Base-by-base conservation (phyloP, 2,888 invertebrate species). In the Hypena proboscidalis region DNA sequence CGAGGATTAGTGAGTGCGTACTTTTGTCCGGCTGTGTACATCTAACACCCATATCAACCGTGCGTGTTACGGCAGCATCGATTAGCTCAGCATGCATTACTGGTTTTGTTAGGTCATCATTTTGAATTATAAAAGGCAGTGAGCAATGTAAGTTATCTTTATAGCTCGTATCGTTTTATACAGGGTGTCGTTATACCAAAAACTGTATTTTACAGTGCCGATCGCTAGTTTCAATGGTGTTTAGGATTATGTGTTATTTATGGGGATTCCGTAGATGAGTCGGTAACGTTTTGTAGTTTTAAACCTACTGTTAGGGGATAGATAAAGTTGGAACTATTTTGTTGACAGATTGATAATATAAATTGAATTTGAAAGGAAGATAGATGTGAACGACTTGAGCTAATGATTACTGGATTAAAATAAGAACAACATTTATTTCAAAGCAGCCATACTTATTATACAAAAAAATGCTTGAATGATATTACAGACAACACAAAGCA, bases 211-310 rank as follows among this genome's bases (percentile, higher is more conserved):
- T 77, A 82, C 71, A 75, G 62, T 74, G 76, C 64, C 72, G 79
- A 81, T 80, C 58, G 74, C 67, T 67, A 61, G 63, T 58, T 73
- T 77, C 71, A 77, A 77, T 79, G 65, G 75, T 72, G 67, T 70
- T 66, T 62, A 70, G 85, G 82, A 85, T 86, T 84, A 83, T 76
- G 65, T 49, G 77, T 79, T 79, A 84, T 85, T 84, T 84, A 85
- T 79, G 75, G 59, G 80, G 74, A 74, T 75, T 79, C 75, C 61
- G 48, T 58, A 72, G 72, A 75, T 74, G 70, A 65, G 63, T 70
- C 65, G 59, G 67, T 51, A 67, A 63, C 57, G 64, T 77, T 80
- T 77, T 77, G 72, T 77, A 67, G 67, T 67, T 62, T 54, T 33
- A 57, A 69, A 68, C 64, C 46, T 65, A 58, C 66, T 66, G 38